A percentile compares a stretch with the other conserved stretches of the same genome.
These are phyloP conservation scores for Pogoniulus pusillus DNA, from an alignment of 2,797 vertebrate genomes.

Conservation along the genomic window DNA sequence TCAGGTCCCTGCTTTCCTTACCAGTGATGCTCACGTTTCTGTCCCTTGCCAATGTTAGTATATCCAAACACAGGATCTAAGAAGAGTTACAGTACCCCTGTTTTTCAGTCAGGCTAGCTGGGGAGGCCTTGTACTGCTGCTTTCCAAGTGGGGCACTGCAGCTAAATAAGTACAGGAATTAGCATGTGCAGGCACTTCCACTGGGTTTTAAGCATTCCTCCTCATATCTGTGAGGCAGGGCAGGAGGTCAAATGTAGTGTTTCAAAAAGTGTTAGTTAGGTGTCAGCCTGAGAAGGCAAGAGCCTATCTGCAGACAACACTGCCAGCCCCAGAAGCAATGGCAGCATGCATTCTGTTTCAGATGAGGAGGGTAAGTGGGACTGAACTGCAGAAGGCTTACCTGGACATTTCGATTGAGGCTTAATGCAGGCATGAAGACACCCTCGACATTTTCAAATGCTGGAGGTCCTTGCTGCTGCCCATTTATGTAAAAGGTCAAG, in stretches of 20 bases:
- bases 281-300: background rate
- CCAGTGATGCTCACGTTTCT: too few relatives aligned
- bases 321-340: background rate
- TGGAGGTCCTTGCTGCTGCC: constrained; percentile 93
- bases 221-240: too few relatives aligned
- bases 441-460: constrained; percentile 94
- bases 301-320: rapidly evolving
- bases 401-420: constrained; percentile 98
- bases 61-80: too few relatives aligned
- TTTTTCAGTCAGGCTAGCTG: too few relatives aligned
- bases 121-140: too few relatives aligned
- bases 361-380: background rate
- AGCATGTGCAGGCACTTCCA: too few relatives aligned
- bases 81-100: too few relatives aligned
- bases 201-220: too few relatives aligned
- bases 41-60: too few relatives aligned
- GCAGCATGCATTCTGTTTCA: background rate
- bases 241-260: background rate
- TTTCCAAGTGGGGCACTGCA: too few relatives aligned
- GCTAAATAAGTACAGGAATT: too few relatives aligned
- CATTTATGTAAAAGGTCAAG: constrained; percentile 94
- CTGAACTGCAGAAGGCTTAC: constrained; percentile 76
- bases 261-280: background rate
- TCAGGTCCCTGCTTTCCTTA: too few relatives aligned
- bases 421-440: constrained; percentile 95